Conservation (phyloP, 2,113 vertebrate genomes). For the Trematomus loennbergii region DNA sequence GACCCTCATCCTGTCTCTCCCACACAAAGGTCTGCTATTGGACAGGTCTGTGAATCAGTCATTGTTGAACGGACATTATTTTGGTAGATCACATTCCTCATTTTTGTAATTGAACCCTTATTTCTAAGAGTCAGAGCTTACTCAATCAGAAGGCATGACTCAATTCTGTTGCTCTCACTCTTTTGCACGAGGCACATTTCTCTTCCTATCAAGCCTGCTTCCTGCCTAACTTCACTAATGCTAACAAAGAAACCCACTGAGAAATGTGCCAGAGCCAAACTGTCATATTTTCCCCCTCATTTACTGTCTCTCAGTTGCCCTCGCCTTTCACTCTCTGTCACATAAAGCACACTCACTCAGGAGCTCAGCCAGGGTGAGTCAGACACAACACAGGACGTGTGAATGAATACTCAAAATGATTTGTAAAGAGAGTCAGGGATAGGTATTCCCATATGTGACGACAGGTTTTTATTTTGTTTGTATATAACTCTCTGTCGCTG, state of each 20-base stretch:
- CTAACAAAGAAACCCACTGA: constrained; percentile 2
- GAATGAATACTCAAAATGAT: constrained; percentile 1
- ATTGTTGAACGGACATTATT: neutral
- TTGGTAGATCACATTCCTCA: neutral
- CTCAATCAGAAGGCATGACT: neutral
- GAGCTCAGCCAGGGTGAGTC: constrained; percentile 2
- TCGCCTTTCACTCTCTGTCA: neutral
- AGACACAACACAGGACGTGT: constrained; percentile 25
- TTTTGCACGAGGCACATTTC: neutral
- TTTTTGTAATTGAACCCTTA: neutral
- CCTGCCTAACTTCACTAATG: neutral
- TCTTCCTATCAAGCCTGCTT: neutral
- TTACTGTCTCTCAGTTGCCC: neutral
- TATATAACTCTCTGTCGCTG: neutral
- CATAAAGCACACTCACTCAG: neutral
- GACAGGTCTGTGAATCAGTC: constrained; percentile 8
- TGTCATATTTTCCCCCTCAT: neutral
- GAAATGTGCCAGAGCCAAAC: neutral
- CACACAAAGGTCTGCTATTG: neutral
- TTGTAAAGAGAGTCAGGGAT: constrained; percentile 10
- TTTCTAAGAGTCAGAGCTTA: constrained; percentile 4
- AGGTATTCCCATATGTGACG: neutral
- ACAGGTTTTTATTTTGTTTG: constrained; percentile 5
- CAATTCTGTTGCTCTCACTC: neutral
- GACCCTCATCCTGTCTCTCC: neutral